Conservation (phyloP, 1,140 invertebrate genomes). For the Zaprionus vittiger region DNA sequence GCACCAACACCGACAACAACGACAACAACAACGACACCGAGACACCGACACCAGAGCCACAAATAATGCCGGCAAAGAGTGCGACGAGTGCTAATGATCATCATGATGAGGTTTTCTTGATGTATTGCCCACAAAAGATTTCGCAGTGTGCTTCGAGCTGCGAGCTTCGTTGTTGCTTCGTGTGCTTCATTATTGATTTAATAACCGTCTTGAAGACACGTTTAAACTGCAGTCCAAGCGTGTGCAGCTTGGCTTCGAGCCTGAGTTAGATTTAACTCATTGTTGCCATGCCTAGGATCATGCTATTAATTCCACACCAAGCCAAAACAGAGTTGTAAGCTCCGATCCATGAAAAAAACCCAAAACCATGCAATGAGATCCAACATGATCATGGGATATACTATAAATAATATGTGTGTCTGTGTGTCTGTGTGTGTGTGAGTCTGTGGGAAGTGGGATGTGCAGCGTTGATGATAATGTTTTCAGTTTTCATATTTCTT, state of each 20-base stretch:
- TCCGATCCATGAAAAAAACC: background rate
- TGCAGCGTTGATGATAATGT: constrained; percentile 52
- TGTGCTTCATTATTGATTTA: constrained; percentile 84
- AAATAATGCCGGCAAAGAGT: constrained; percentile 40
- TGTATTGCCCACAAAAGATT: constrained; percentile 40
- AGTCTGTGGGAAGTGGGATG: constrained; percentile 32
- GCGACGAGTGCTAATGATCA: constrained; percentile 63
- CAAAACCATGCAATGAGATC: constrained; percentile 59
- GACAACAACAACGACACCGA: constrained; percentile 26
- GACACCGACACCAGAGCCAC: constrained; percentile 35
- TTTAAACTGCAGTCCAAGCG: constrained; percentile 69
- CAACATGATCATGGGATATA: constrained; percentile 29
- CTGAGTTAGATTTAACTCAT: constrained; percentile 53
- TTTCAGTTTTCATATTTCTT: constrained; percentile 25
- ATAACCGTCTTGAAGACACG: constrained; percentile 82
- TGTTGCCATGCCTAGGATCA: constrained; percentile 68
- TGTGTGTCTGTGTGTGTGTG: background rate
- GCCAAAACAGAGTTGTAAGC: constrained; percentile 50
- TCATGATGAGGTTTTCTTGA: constrained; percentile 59
- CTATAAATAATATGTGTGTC: constrained; percentile 3
- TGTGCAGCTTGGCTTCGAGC: constrained; percentile 49
- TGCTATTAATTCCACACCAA: constrained; percentile 71
- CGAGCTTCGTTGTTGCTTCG: constrained; percentile 66
- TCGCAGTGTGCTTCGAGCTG: constrained; percentile 35
- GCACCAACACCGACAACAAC: constrained; percentile 35